A percentile compares a stretch with the other conserved stretches of the same genome.
phyloP scores from a whole-genome alignment of 1,140 invertebrate species.

The Saxidomus purpurata region DNA sequence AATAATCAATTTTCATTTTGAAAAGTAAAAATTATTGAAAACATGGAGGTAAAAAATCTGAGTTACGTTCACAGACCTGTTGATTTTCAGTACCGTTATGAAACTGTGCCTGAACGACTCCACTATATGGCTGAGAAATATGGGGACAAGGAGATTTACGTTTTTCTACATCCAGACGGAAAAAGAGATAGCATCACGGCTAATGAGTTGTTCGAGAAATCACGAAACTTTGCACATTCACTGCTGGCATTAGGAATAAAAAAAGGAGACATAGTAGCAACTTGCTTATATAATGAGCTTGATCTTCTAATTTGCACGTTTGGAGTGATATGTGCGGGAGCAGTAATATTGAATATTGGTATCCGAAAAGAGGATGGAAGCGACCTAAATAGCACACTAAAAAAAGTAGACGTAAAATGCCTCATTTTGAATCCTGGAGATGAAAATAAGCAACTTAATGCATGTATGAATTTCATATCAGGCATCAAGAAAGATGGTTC shows the following conservation, averaged over 20 bases:
- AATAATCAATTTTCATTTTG: too few relatives aligned
- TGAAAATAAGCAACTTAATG: background rate
- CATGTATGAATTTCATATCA: background rate
- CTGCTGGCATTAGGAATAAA: background rate
- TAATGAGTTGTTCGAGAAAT: background rate
- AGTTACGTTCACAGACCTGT: conserved; percentile 20
- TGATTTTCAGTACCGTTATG: conserved; percentile 1
- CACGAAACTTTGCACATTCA: background rate
- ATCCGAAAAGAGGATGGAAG: conserved; percentile 9
- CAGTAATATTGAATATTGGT: background rate
- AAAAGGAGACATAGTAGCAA: conserved; percentile 10
- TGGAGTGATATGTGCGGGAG: background rate
- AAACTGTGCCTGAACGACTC: background rate
- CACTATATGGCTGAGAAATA: background rate
- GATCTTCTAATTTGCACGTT: background rate
- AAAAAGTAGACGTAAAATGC: background rate
- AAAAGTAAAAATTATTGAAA: background rate
- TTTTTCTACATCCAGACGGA: conserved; percentile 20
- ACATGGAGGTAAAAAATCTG: background rate
- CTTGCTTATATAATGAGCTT: conserved; percentile 16
- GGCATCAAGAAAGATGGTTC: background rate
- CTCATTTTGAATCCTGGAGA: background rate
- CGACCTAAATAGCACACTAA: background rate
- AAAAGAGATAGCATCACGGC: background rate
- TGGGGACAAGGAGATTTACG: conserved; percentile 34